Percentiles rank a stretch among this genome's conserved stretches.
Evolutionary conservation across 1,140 invertebrate genomes (phyloP).

Genomic region (Brachystomella parvula): DNA sequence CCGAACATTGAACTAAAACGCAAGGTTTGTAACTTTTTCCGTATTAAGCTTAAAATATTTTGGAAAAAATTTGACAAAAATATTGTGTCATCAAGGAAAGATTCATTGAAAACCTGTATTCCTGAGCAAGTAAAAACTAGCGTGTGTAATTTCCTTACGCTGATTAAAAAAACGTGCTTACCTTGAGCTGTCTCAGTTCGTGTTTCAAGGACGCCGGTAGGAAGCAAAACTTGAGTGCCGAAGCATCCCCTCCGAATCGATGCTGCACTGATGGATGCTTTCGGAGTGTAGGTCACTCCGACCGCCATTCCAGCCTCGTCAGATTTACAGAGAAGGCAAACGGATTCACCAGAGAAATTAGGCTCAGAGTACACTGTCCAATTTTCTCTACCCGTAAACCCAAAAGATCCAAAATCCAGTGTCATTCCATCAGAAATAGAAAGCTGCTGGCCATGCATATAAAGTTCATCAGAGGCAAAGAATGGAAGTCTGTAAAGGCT

Average conservation of each 20-base stretch:
- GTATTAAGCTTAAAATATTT: too few species aligned
- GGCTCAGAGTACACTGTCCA: conserved; percentile 3
- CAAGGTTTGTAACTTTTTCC: too few species aligned
- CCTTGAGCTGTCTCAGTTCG: too few species aligned
- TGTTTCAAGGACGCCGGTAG: neutral
- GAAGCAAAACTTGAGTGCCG: neutral
- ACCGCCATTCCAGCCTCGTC: neutral
- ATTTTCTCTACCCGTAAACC: conserved; percentile 6
- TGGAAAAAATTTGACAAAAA: too few species aligned
- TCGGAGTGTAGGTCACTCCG: neutral
- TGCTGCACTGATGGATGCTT: neutral
- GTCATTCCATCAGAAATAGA: neutral
- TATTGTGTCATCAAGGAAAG: too few species aligned
- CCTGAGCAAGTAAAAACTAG: too few species aligned
- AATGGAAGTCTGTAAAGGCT: conserved; percentile 8
- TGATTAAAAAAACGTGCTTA: too few species aligned
- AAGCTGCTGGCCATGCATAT: neutral
- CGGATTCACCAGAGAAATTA: neutral
- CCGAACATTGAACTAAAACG: too few species aligned
- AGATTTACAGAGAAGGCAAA: conserved; percentile 5
- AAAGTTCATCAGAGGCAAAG: conserved; percentile 8
- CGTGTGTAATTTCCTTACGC: too few species aligned
- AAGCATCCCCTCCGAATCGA: conserved; percentile 11
- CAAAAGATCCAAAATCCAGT: neutral
- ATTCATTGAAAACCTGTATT: too few species aligned